Base-by-base conservation (phyloP, 2,113 vertebrate genomes). In the Erythrocercus mccallii region DNA sequence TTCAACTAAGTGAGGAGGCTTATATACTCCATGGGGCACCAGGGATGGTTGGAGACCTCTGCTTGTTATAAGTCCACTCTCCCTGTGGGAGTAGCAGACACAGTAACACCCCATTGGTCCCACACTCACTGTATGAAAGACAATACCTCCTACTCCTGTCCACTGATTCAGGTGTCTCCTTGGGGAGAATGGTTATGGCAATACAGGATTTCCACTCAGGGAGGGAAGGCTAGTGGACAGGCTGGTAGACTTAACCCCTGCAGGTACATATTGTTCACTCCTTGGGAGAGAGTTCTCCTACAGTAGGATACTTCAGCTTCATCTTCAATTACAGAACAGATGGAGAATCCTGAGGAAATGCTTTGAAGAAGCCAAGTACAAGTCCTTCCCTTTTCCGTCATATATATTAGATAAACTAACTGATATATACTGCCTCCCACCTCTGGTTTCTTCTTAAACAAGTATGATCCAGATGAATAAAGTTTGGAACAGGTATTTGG, bases 271-370 rank as follows among this genome's bases (percentile, higher is more conserved):
- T 17, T 72, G 24, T 51, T 54, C 77, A 68, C 4, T 33, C 64
- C n/a, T 94, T 92, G 38, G 80, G 93, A 91, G 77, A 97, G 51
- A 94, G 58, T 50, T 90, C 40, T 86, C 72, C 79, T 88, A 65
- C 42, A 88, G 58, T 2, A 56, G 76, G 60, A 54, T 22, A 22
- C 24, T 22, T 94, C 92, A 90, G n/a, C 54, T 77, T 69, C n/a
- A 27, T 95, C 79, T 97, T 96, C 95, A 94, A 13, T 90, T 88
- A 74, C 87, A 88, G 88, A 66, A 94, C 44, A 89, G 88, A 94
- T 35, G n/a, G 92, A 86, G 37, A 90, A 95, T 90, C 70, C 72
- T 82, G 68, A 37, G 2, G 22, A 69, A 72, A 17, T 56, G 22
- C 24, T 79, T 71, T 5, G 10, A 85, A 85, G 56, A 44, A 69